Base-by-base conservation (phyloP, 2,888 invertebrate species). In the Halictus ligatus region DNA sequence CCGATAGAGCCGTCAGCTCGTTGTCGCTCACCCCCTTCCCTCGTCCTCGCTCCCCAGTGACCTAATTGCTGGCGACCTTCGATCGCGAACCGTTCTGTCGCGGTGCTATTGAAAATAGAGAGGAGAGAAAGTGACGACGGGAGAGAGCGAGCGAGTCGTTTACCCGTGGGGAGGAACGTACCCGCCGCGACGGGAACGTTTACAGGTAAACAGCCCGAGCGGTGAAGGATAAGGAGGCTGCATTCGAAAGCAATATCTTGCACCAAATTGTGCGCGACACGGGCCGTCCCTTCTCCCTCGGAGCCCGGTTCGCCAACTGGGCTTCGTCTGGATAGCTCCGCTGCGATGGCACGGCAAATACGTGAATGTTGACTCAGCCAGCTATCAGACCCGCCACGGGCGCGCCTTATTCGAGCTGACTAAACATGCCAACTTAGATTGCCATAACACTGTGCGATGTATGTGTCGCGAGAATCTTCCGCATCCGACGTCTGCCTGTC, bases 371-470 rank as follows among this genome's bases (percentile, higher is more conserved):
- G 93, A 93, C 92, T 91, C 90, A 93, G 92, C 88, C 89, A 92
- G 92, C 93, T 93, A 93, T 93, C 92, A 93, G 92, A 93, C 91
- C 90, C 87, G 86, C 87, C 89, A 88, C 88, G 86, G 81, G 84
- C 83, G 82, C 85, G 89, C 88, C 89, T 90, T 91, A 90, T 90
- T 90, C 90, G 91, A 91, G 90, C 93, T 94, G 92, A 94, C 93
- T 93, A 94, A 93, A 94, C 92, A 94, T 89, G 89, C 91, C 91
- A 93, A 93, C 93, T 93, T 93, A 92, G 92, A 93, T 94, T 94
- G 93, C 93, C 91, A 92, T 92, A 94, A 93, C 91, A 91, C 88
- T 85, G 88, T 87, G 76, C 81, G 83, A 83, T 79, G 78, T 90
- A 86, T 85, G 78, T 73, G 80, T 85, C 83, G 78, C 73, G 74